Evolutionary conservation across 2,113 vertebrate species (phyloP).

Genomic region (Seriola rivoliana): DNA sequence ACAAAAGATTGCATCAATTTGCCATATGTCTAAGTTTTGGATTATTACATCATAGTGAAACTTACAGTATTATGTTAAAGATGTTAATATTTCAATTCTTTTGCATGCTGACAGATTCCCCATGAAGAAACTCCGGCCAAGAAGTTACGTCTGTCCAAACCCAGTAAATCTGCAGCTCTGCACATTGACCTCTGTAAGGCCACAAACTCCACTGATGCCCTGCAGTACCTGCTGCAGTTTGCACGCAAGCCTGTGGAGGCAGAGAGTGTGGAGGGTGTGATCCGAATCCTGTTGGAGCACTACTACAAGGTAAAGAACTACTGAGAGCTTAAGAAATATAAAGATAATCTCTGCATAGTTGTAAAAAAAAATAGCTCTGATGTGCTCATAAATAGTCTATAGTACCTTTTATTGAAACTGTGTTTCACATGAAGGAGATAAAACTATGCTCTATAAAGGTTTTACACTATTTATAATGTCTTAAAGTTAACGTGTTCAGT

Average conservation of each 20-base stretch:
- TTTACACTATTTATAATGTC: not conserved
- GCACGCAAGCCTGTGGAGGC: conserved; percentile 94
- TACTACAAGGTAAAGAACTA: conserved; percentile 92
- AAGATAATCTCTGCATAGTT: not conserved
- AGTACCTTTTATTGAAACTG: not conserved
- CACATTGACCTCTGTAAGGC: conserved; percentile 97
- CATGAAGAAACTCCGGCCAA: conserved; percentile 91
- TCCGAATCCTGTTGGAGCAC: conserved; percentile 94
- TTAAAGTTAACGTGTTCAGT: not conserved
- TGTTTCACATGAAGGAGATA: not conserved
- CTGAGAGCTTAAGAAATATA: not conserved
- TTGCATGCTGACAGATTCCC: conserved; percentile 81
- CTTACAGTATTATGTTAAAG: not conserved
- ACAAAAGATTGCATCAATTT: not conserved
- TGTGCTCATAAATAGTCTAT: not conserved
- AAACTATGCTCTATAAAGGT: not conserved
- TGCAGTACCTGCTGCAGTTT: conserved; percentile 96
- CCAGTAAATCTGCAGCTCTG: conserved; percentile 95
- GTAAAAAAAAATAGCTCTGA: not conserved
- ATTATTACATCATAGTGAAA: not conserved
- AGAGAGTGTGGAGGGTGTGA: conserved; percentile 95
- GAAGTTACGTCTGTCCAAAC: conserved; percentile 94
- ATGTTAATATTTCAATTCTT: not conserved
- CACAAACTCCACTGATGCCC: conserved; percentile 90
- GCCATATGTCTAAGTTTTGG: not conserved